These are phyloP conservation scores for Tipula vernalis DNA, from an alignment of 2,888 invertebrate species.

Conservation along the genomic window DNA sequence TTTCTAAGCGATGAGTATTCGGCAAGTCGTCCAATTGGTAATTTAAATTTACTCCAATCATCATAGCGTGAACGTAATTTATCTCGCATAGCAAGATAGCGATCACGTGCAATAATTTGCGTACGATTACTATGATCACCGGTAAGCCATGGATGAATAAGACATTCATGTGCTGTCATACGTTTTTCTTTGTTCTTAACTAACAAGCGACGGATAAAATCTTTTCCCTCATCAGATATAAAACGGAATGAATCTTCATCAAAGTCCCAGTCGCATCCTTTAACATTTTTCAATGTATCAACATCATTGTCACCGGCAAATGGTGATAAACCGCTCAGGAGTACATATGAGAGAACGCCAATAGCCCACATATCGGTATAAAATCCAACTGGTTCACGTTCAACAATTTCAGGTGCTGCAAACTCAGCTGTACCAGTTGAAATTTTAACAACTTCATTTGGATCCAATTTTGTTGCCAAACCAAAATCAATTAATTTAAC, in stretches of 20 bases:
- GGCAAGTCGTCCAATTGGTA: conserved; percentile 92
- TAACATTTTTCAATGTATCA: conserved; percentile 95
- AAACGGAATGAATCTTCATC: conserved; percentile 88
- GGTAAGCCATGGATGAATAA: conserved; percentile 89
- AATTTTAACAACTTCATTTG: conserved; percentile 97
- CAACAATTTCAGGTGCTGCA: conserved; percentile 98
- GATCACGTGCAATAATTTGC: conserved; percentile 65
- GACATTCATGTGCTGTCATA: conserved; percentile 95
- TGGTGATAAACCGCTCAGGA: conserved; percentile 95
- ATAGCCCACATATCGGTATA: conserved; percentile 99
- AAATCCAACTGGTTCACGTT: conserved; percentile 97
- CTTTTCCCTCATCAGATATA: conserved; percentile 94
- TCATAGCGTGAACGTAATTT: conserved; percentile 72
- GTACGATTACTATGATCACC: conserved; percentile 70
- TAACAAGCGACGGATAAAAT: conserved; percentile 89
- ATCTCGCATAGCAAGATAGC: conserved; percentile 80
- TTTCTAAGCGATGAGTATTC: conserved; percentile 96
- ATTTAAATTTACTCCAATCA: conserved; percentile 67
- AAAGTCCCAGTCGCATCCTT: conserved; percentile 98
- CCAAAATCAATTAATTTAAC: conserved; percentile 99
- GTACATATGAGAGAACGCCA: conserved; percentile 94
- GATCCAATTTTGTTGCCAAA: conserved; percentile 94
- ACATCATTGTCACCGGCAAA: conserved; percentile 98
- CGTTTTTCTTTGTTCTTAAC: conserved; percentile 93
- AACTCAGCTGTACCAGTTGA: conserved; percentile 99